Base-by-base conservation (phyloP, 1,140 invertebrate species). In the Chrysoperla carnea region DNA sequence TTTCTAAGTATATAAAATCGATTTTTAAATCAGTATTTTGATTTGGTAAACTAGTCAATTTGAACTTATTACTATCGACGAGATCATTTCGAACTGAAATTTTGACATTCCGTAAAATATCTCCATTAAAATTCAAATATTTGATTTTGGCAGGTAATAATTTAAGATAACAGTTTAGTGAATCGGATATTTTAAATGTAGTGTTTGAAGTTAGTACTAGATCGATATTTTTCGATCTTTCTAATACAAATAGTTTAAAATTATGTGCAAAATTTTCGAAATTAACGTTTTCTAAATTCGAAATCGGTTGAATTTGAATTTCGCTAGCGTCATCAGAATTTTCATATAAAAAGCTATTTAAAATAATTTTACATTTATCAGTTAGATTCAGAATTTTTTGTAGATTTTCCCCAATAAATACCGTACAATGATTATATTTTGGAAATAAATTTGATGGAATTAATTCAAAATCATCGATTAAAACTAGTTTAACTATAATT, bases 1-100 rank as follows among this genome's bases (percentile, higher is more conserved):
- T 45, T 29, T 66, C 53, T 39, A 63, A 60, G 6, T 63, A 51
- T 5, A 64, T 52, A 40, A 69, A 45, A 6, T 57, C 51, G 12
- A 74, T 52, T 7, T 54, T 48, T 35, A 62, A 62, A 46, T 60
- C 61, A 6, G 67, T 63, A 46, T 65, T 67, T 0, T 69, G 60
- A 43, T 68, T 59, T 3, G 77, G 56, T 38, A 61, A 67, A 39
- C 69, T 61, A 36, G 69, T 62, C 40, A 12, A 27, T 29, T 41
- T 41, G 6, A 14, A 36, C 6, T 39, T 39, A 23, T 29, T n/a
- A 14, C 8, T 13, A 42, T 42, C 29, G n/a, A 42, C n/a, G 13
- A 11, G 15, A 36, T 41, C 40, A 13, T 42, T 37, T 33, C n/a
- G 8, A 4, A 6, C 31, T 4, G 31, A 11, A 33, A 33, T 33